Percentiles rank a stretch among this genome's conserved stretches.
phyloP scores from a whole-genome alignment of 2,797 vertebrate genomes.

The Acanthurus tractus region DNA sequence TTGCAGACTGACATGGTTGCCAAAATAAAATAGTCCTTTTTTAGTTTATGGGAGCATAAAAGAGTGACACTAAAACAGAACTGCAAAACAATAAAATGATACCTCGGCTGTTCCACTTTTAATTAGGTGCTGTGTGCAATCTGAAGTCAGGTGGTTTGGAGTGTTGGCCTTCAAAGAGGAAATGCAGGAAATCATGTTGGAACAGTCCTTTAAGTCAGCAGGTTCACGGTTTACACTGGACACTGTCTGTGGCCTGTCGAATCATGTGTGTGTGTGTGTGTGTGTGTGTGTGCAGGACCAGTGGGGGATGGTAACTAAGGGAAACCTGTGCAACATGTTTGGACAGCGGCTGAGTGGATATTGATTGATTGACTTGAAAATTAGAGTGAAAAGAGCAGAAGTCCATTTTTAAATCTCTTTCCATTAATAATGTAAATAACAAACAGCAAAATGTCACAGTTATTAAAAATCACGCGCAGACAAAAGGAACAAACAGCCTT shows the following conservation, averaged over 20 bases:
- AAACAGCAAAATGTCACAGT: slow-evolving; percentile 20
- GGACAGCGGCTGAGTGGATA: slow-evolving; percentile 60
- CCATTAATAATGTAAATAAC: slow-evolving; percentile 46
- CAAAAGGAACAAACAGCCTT: background rate
- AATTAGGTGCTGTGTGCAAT: background rate
- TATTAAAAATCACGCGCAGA: background rate
- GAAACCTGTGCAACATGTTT: slow-evolving; percentile 56
- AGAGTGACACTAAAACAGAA: too few species aligned
- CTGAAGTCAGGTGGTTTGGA: background rate
- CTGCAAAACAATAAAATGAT: too few species aligned
- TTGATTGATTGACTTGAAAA: slow-evolving; percentile 74
- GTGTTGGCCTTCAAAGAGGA: background rate
- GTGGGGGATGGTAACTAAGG: slow-evolving; percentile 47
- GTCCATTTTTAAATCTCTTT: slow-evolving; percentile 12
- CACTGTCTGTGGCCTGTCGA: slow-evolving; percentile 29
- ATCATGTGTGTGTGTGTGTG: slow-evolving; percentile 26
- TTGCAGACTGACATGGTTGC: too few species aligned
- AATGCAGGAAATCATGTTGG: background rate
- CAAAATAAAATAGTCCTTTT: too few species aligned
- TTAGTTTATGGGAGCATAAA: too few species aligned
- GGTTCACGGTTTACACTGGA: background rate
- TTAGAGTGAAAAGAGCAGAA: slow-evolving; percentile 48
- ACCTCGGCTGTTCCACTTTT: too few species aligned
- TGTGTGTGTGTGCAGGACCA: slow-evolving; percentile 3
- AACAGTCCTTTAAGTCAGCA: background rate